Evolutionary conservation across 2,113 vertebrate species (phyloP), one percentile per base, ranked within the genome.

Genomic region (Spea bombifrons): DNA sequence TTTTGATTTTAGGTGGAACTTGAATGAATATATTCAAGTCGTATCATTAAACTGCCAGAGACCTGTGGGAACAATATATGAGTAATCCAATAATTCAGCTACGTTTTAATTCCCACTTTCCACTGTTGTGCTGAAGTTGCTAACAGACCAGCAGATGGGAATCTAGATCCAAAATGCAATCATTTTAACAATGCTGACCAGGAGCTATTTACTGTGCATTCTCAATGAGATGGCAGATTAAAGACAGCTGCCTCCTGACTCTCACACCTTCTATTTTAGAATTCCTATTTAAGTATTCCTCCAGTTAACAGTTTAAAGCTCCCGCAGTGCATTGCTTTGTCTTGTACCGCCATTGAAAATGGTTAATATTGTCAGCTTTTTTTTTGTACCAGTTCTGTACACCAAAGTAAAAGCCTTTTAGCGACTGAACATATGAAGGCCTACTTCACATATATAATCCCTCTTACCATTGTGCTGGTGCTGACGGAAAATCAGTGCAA

Each of bases 191-290:
- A 3, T 13, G 46, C 13, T 69, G 67, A 16, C 67, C 46, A 67
- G 9, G 8, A 44, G 66, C 30, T 67, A 67, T 46, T 67, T 47
- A 46, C 44, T 15, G 43, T 67, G 66, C 66, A 67, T 67, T 67
- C 45, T 67, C 44, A 45, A 67, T 67, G 45, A 67, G 66, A 67
- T 46, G 44, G 8, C 66, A 67, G 43, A 46, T 67, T 10, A 44
- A 67, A 47, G 44, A 46, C 46, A 46, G 13, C 43, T 46, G 44
- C 12, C 43, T 47, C 45, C 66, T 67, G 66, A 67, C 64, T 44
- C 44, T 67, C 64, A 66, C 64, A 67, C 44, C 9, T 47, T 67
- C 66, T 67, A 67, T 46, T 67, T 67, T 30, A 16, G 44, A 67
- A 9, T 13, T 67, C 66, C 10, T 3, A 67, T 67, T 47, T 67